Percentiles rank a stretch among this genome's conserved stretches.
Conservation (phyloP, 1,140 invertebrate species). For the Mylabris phalerata region DNA sequence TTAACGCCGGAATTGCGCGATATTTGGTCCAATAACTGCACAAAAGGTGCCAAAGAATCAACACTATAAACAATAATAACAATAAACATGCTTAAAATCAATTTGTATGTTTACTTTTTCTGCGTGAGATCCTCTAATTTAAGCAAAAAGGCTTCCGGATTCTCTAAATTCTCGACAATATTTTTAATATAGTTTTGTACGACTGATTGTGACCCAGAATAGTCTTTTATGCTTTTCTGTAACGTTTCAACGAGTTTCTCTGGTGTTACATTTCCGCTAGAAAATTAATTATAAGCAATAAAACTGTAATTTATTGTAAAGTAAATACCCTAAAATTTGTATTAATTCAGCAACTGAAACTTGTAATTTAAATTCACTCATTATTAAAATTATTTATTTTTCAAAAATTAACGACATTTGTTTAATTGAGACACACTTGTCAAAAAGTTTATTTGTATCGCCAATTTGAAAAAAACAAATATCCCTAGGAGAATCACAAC, state of each 20-base stretch:
- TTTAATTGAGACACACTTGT: too few species aligned
- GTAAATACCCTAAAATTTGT: conserved; percentile 43
- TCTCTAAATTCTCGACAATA: conserved; percentile 41
- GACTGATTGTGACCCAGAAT: conserved; percentile 36
- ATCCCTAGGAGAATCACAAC: too few species aligned
- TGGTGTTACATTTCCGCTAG: conserved; percentile 43
- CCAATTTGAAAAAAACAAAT: too few species aligned
- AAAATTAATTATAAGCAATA: neutral
- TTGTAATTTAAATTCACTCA: conserved; percentile 51
- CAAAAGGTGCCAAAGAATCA: conserved; percentile 46
- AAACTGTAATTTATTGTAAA: neutral
- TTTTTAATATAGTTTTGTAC: conserved; percentile 42
- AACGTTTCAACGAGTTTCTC: conserved; percentile 47
- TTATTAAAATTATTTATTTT: conserved; percentile 18
- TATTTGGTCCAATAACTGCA: conserved; percentile 46
- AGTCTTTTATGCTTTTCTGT: conserved; percentile 40
- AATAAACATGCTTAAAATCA: conserved; percentile 7
- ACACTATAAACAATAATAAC: conserved; percentile 38
- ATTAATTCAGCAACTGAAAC: conserved; percentile 45
- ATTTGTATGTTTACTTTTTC: conserved; percentile 43
- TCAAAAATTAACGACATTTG: too few species aligned
- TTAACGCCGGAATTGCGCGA: conserved; percentile 46
- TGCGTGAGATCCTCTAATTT: conserved; percentile 49
- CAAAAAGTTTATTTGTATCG: too few species aligned
- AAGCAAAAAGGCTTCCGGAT: conserved; percentile 43